These are phyloP conservation scores for Galerucella nymphaeae DNA, from an alignment of 2,888 invertebrate species.

Conservation along the genomic window DNA sequence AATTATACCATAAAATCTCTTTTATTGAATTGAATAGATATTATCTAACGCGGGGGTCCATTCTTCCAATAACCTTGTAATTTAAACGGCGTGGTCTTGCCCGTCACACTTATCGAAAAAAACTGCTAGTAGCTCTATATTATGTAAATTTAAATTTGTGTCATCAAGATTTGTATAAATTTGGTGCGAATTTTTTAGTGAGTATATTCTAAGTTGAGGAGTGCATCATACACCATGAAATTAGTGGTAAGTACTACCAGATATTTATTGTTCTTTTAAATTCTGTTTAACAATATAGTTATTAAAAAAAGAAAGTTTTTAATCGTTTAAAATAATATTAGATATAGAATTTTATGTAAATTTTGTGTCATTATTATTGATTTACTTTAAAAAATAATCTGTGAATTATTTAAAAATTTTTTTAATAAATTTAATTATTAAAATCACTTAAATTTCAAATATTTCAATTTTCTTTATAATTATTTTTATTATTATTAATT, in stretches of 20 bases:
- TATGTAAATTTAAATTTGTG: constrained; percentile 22
- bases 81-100: constrained; percentile 1
- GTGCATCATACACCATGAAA: constrained; percentile 20
- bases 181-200: constrained; percentile 16
- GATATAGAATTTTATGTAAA: too few species aligned
- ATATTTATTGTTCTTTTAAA: neutral
- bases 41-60: constrained; percentile 5
- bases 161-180: constrained; percentile 24
- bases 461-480: too few species aligned
- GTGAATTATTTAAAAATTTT: too few species aligned
- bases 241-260: constrained; percentile 13
- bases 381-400: too few species aligned
- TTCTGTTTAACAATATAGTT: neutral
- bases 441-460: too few species aligned
- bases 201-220: constrained; percentile 3
- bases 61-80: constrained; percentile 6
- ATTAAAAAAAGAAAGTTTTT: neutral
- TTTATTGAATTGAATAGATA: neutral
- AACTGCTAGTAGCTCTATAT: too few species aligned
- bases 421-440: too few species aligned
- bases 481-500: too few species aligned
- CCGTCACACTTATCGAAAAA: neutral
- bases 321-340: too few species aligned
- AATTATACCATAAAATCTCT: too few species aligned
- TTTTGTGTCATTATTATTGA: too few species aligned